phyloP scores from a whole-genome alignment of 2,113 vertebrate species.

The Coptodon bakossiorum region DNA sequence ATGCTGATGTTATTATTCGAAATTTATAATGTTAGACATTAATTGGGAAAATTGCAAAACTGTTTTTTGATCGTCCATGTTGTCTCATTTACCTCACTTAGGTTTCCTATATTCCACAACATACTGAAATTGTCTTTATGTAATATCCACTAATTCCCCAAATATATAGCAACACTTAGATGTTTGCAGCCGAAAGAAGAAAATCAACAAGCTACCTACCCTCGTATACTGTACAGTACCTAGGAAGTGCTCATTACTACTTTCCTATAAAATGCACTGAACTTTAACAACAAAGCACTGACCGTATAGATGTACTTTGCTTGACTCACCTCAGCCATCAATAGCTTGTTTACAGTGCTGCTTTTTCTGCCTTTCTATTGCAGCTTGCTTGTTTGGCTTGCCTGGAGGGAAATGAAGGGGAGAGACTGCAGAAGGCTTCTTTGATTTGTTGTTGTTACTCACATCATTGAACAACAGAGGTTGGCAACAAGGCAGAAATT shows the following conservation, averaged over 20 bases:
- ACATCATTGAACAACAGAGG: constrained; percentile 28
- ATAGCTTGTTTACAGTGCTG: constrained; percentile 17
- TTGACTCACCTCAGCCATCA: neutral
- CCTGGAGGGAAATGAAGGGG: constrained; percentile 32
- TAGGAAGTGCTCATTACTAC: neutral
- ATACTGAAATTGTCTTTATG: neutral
- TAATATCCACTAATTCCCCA: neutral
- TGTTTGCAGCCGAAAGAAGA: neutral
- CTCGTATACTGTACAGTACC: neutral
- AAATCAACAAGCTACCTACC: neutral
- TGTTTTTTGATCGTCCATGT: neutral
- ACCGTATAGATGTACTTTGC: neutral
- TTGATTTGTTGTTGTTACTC: constrained; percentile 44
- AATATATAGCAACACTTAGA: neutral
- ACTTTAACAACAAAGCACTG: constrained; percentile 11
- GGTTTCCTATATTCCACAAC: neutral
- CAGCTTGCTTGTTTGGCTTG: constrained; percentile 2
- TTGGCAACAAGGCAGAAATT: constrained; percentile 9
- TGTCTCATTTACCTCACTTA: neutral
- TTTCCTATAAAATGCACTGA: neutral
- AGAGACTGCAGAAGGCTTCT: neutral
- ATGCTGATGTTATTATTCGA: neutral
- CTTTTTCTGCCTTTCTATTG: constrained; percentile 2
- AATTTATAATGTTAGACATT: neutral
- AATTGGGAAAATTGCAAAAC: neutral